Evolutionary conservation across 37 sponge, comb jelly and placozoan genomes (phyloP).

Genomic region (Eunapius fragilis): DNA sequence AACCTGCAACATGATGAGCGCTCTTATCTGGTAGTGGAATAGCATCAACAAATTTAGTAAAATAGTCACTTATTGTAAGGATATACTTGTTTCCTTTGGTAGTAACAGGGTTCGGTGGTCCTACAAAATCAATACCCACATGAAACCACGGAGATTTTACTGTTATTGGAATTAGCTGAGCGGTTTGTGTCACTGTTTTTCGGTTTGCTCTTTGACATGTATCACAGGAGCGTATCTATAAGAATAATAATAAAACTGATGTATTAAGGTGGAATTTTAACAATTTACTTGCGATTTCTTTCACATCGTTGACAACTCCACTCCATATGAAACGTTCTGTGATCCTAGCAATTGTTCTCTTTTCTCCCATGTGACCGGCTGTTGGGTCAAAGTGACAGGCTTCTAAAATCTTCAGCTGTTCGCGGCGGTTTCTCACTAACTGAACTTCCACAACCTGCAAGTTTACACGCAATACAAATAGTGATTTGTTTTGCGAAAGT

Average conservation of each 20-base stretch:
- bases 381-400: slow-evolving; percentile 73
- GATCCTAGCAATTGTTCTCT: too few relatives aligned
- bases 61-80: slow-evolving; percentile 82
- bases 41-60: slow-evolving; percentile 65
- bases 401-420: slow-evolving; percentile 42
- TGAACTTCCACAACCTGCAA: neutral
- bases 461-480: too few relatives aligned
- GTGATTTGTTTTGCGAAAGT: too few relatives aligned
- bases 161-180: slow-evolving; percentile 76
- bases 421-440: neutral
- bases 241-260: neutral
- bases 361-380: slow-evolving; percentile 71
- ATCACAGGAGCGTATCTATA: slow-evolving; percentile 51
- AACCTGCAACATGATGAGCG: slow-evolving; percentile 38
- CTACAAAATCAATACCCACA: too few relatives aligned
- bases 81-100: slow-evolving; percentile 31
- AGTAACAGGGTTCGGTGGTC: too few relatives aligned
- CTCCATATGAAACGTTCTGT: slow-evolving; percentile 48
- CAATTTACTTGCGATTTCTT: slow-evolving; percentile 48
- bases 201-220: slow-evolving; percentile 56
- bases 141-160: too few relatives aligned
- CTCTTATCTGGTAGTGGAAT: slow-evolving; percentile 36
- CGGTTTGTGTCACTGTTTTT: slow-evolving; percentile 29
- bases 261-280: neutral
- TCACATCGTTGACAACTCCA: slow-evolving; percentile 53